A percentile compares a stretch with the other conserved stretches of the same genome.
Conservation (phyloP, 2,888 invertebrate genomes). For the Nysson spinosus region DNA sequence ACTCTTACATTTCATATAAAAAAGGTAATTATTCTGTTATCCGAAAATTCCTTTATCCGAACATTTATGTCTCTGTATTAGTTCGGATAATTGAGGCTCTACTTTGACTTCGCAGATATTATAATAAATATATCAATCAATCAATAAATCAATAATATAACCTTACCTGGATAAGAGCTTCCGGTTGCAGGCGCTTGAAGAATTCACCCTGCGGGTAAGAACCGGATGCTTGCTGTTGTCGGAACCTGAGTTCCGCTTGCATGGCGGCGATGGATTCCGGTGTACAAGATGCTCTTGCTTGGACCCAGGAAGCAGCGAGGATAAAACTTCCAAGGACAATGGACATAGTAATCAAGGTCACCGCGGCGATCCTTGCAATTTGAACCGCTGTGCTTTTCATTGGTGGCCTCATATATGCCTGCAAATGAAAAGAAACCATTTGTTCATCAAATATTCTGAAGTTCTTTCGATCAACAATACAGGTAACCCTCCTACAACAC, state of each 20-base stretch:
- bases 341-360: constrained; percentile 89
- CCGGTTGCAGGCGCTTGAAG: constrained; percentile 79
- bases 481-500: too few species aligned
- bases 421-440: constrained; percentile 54
- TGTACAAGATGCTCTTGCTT: constrained; percentile 87
- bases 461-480: too few species aligned
- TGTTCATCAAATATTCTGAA: too few species aligned
- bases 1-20: too few species aligned
- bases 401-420: constrained; percentile 88
- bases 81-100: too few species aligned
- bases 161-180: constrained; percentile 84
- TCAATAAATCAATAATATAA: neutral
- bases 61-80: too few species aligned
- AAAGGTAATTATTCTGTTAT: too few species aligned
- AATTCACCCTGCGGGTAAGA: constrained; percentile 83
- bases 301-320: constrained; percentile 89
- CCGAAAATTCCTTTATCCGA: too few species aligned
- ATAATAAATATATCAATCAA: too few species aligned
- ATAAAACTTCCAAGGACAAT: constrained; percentile 90
- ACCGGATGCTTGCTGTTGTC: constrained; percentile 85
- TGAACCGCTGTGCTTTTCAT: constrained; percentile 88
- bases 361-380: constrained; percentile 90
- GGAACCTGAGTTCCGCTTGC: constrained; percentile 73
- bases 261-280: constrained; percentile 73
- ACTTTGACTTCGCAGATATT: too few species aligned